Evolutionary conservation across 2,797 vertebrate species (phyloP), one percentile per base, ranked within the genome.

Genomic region (Sebastes taczanowskii): DNA sequence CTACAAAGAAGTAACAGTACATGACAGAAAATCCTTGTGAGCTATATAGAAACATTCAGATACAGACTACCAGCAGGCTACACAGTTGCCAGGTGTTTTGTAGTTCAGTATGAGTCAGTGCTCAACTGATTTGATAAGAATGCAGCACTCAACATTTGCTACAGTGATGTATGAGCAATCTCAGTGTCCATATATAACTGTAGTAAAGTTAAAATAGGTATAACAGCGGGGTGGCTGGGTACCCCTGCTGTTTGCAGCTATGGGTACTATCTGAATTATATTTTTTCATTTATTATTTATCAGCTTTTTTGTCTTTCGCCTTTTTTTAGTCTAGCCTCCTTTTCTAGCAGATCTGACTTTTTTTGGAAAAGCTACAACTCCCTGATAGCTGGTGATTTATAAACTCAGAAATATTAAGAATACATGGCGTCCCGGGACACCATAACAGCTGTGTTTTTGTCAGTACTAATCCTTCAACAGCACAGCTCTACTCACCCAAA

Each of bases 401-500:
- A 32, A 25, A 59, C 64, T 71, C 32, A 68, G 8, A 71, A 76
- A 81, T 77, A 77, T 73, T 60, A 5, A 20, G 23, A 77, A 22
- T 67, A 16, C 38, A 10, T 49, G 13, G 7, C 34, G 65, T 72
- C 11, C 62, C 1, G 11, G 71, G 74, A 58, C 56, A 18, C 23
- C 29, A 22, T 20, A 20, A 71, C 68, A 69, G 75, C 53, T 32
- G 27, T 60, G 53, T 68, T 71, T 65, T 53, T 75, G 25, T 74
- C 34, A 25, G 64, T 27, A 53, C 20, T 18, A 72, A 74, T 18
- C n/a, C 34, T 38, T 46, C 11, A 65, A 20, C n/a, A 2, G 13
- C 4, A 18, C 7, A 46, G 35, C 71, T 84, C 68, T 63, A 95
- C 95, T 96, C 89, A 96, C 95, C 96, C 95, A 96, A 84, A 96